These are phyloP conservation scores for Hydroisotoma schaefferi DNA, from an alignment of 2,888 invertebrate genomes.

Conservation along the genomic window DNA sequence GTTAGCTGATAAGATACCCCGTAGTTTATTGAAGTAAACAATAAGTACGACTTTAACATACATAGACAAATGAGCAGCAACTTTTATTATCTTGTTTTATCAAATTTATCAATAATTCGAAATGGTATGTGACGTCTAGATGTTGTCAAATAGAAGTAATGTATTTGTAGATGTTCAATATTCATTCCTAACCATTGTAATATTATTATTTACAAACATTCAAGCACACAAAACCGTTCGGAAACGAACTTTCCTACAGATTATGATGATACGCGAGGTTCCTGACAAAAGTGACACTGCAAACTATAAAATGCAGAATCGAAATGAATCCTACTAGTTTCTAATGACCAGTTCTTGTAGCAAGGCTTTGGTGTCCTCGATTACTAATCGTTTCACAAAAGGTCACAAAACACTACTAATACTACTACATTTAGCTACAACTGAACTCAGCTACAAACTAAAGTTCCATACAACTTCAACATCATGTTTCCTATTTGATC, in stretches of 20 bases:
- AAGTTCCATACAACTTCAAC: slow-evolving; percentile 41
- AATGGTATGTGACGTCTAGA: too few species aligned
- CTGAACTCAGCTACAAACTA: slow-evolving; percentile 23
- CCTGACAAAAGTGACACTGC: slow-evolving; percentile 24
- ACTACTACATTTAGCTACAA: slow-evolving; percentile 9
- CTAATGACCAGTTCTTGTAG: background rate
- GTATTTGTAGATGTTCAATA: too few species aligned
- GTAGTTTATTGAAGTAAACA: background rate
- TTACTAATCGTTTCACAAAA: background rate
- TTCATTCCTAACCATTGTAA: too few species aligned
- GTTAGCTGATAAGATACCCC: background rate
- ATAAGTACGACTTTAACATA: background rate
- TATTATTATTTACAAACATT: too few species aligned
- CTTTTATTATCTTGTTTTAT: too few species aligned
- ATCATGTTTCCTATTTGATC: slow-evolving; percentile 40
- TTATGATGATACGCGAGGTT: slow-evolving; percentile 21
- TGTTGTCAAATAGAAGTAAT: too few species aligned
- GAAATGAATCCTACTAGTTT: slow-evolving; percentile 17
- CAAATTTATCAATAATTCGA: too few species aligned
- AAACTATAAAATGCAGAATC: slow-evolving; percentile 27
- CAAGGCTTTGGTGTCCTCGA: background rate
- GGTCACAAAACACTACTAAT: background rate
- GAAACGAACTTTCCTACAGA: slow-evolving; percentile 16
- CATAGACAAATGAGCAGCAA: slow-evolving; percentile 6
- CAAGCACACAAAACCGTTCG: slow-evolving; percentile 4